Percentiles rank a stretch among this genome's conserved stretches.
These are phyloP conservation scores for Megalonaias nervosa DNA, from an alignment of 1,140 invertebrate species.

Conservation along the genomic window DNA sequence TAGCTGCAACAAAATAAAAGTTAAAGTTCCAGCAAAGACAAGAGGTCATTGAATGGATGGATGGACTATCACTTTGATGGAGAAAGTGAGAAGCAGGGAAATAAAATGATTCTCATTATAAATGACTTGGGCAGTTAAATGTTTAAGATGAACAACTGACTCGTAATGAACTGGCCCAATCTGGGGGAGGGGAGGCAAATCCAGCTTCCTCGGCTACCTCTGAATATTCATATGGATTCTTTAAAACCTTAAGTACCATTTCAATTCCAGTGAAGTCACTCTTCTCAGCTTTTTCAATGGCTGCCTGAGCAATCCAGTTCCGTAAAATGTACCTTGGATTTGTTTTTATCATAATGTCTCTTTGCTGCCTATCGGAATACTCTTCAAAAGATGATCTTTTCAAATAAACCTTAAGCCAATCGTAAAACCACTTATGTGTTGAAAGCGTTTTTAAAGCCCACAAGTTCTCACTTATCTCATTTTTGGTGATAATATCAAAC, in stretches of 20 bases:
- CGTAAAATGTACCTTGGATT: conserved; percentile 77
- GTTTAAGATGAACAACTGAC: conserved; percentile 75
- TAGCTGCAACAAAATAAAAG: too few relatives aligned
- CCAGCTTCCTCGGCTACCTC: conserved; percentile 73
- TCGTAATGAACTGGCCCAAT: conserved; percentile 74
- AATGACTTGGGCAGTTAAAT: too few relatives aligned
- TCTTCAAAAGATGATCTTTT: conserved; percentile 43
- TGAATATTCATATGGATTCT: conserved; percentile 50
- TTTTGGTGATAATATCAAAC: conserved; percentile 10
- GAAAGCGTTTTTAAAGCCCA: conserved; percentile 55
- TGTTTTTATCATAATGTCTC: conserved; percentile 72
- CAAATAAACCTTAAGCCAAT: conserved; percentile 63
- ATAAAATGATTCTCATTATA: too few relatives aligned
- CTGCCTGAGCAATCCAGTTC: conserved; percentile 78
- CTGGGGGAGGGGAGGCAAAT: conserved; percentile 73
- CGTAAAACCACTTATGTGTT: conserved; percentile 57
- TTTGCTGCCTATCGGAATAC: conserved; percentile 58
- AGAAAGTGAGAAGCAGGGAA: too few relatives aligned
- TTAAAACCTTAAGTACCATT: conserved; percentile 45
- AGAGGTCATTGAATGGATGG: too few relatives aligned
- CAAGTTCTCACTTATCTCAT: conserved; percentile 30
- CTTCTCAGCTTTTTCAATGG: conserved; percentile 76
- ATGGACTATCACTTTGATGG: too few relatives aligned
- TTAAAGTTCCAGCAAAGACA: too few relatives aligned
- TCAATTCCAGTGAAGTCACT: conserved; percentile 73